phyloP scores from a whole-genome alignment of 2,888 invertebrate genomes.

The Tenthredo livida region DNA sequence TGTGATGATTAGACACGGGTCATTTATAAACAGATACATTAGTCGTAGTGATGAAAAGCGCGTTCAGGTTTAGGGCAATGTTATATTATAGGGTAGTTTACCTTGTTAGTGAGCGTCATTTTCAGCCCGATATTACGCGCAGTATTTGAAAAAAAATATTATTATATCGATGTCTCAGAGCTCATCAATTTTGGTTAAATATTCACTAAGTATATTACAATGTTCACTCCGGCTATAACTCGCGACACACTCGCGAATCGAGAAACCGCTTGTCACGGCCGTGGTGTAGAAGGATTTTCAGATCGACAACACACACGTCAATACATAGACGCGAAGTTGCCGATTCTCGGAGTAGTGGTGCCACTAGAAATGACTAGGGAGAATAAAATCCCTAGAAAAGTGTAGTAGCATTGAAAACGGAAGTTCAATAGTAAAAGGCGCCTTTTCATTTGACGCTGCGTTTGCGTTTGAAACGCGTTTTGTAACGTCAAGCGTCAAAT shows the following conservation, averaged over 20 bases:
- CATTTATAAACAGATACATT: neutral
- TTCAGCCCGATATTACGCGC: conserved; percentile 50
- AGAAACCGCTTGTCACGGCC: conserved; percentile 37
- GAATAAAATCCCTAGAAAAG: neutral
- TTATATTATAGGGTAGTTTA: conserved; percentile 56
- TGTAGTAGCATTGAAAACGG: neutral
- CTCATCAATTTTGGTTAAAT: neutral
- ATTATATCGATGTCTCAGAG: neutral
- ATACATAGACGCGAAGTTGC: neutral
- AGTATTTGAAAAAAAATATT: neutral
- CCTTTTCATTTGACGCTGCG: too few species aligned
- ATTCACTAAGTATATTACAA: neutral
- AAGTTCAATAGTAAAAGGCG: too few species aligned
- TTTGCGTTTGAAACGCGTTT: too few species aligned
- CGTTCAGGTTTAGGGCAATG: neutral
- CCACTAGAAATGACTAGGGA: neutral
- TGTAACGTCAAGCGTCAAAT: too few species aligned
- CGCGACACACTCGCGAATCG: conserved; percentile 9
- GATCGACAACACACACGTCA: neutral
- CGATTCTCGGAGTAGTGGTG: too few species aligned
- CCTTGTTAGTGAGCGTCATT: conserved; percentile 75
- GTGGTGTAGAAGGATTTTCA: neutral
- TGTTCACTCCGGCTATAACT: neutral
- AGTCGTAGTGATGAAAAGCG: neutral
- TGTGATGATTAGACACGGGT: neutral